Evolutionary conservation across 2,888 invertebrate genomes (phyloP).

Genomic region (Polydrusus tereticollis): DNA sequence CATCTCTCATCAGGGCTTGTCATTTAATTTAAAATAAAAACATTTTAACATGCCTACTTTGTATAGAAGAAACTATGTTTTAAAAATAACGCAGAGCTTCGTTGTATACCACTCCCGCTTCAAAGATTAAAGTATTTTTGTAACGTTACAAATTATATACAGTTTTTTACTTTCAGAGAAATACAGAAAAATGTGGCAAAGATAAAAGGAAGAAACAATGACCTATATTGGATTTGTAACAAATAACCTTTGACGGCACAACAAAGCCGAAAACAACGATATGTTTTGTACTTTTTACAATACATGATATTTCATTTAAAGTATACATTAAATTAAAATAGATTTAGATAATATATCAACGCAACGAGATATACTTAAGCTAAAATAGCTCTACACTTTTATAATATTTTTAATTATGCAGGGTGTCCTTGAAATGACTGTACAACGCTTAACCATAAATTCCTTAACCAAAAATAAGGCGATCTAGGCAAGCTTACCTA

Average conservation of each 20-base stretch:
- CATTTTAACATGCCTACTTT: not conserved
- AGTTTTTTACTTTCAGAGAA: conserved; percentile 10
- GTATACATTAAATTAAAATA: not conserved
- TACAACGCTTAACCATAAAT: no score
- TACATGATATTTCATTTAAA: not conserved
- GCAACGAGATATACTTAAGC: no score
- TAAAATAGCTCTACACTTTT: no score
- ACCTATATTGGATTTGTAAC: conserved; percentile 12
- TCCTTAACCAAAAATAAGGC: no score
- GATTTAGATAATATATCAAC: no score
- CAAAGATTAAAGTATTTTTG: conserved; percentile 7
- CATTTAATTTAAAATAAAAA: not conserved
- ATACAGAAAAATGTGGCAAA: conserved; percentile 12
- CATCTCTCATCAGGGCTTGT: not conserved
- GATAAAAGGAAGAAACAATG: conserved; percentile 5
- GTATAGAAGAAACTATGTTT: not conserved
- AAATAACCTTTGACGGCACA: conserved; percentile 3
- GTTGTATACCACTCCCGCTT: not conserved
- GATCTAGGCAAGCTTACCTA: no score
- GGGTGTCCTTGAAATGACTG: no score
- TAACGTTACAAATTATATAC: conserved; percentile 1
- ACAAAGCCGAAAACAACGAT: conserved; percentile 3
- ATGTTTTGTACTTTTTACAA: not conserved
- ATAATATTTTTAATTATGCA: no score
- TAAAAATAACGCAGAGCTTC: not conserved